Evolutionary conservation across 2,113 vertebrate genomes (phyloP), one percentile per base, ranked within the genome.

Genomic region (Agapornis roseicollis): DNA sequence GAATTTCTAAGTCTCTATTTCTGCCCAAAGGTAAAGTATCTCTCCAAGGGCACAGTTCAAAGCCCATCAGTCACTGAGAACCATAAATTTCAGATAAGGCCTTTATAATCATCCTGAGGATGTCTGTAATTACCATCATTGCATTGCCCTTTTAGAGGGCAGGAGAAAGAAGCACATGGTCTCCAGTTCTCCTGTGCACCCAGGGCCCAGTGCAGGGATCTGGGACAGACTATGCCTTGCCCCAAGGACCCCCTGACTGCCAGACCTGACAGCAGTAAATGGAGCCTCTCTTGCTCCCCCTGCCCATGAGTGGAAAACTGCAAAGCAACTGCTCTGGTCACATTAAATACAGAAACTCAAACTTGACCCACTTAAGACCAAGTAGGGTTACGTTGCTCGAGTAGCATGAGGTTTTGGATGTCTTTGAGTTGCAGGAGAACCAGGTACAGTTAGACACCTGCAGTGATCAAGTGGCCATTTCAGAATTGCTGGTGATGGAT

Each of bases 1-100:
- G 88, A 86, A 90, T 41, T 10, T 88, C 76, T 78, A 78, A 77
- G 60, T 65, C 53, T 87, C 20, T 74, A 2, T 83, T 91, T 81
- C 80, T 92, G 56, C 27, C 46, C 69, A 84, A 83, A 86, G 7
- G 9, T 24, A 86, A 95, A 80, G 11, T 50, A 27, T n/a, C 53
- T 91, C 84, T 60, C 70, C 46, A 46, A 89, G 64, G 80, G 35
- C 64, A 17, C 29, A 52, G 61, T 64, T 93, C 56, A 92, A 93
- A 95, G 82, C 37, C 39, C 71, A 77, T 72, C 53, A 68, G 50
- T 61, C 61, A 78, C 28, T 1, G 14, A 78, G 56, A 81, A 50
- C 13, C 41, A 71, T 68, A 89, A 81, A 90, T 93, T 87, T 77
- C 55, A 11, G 41, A 69, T 61, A 76, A 80, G 28, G 23, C 35